Base-by-base conservation (phyloP, 2,888 invertebrate genomes). In the Papilio gigon region DNA sequence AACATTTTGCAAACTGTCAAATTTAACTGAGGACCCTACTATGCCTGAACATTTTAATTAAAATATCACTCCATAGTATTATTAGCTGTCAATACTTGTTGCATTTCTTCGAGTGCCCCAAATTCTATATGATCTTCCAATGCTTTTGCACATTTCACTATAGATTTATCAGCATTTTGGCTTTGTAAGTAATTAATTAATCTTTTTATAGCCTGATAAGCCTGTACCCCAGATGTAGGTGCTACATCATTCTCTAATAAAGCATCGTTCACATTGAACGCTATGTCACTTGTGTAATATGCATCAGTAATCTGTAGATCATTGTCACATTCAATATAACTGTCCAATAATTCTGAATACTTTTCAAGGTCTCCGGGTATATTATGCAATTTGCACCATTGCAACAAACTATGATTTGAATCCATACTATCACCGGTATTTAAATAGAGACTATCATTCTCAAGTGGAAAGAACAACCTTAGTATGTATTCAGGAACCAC, bases 161-260 rank as follows among this genome's bases (percentile, higher is more conserved):
- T 70, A 44, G 76, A 66, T 33, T 58, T 70, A 20, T 74, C 73
- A 27, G 79, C 79, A 70, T 71, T 71, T 61, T 81, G 77, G 22
- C 79, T 76, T 72, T 83, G 80, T 47, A 82, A 64, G 67, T 82
- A 82, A 9, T 77, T 76, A 22, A 80, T 71, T 25, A 83, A 75
- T 67, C 82, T 79, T 72, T 80, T 81, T 71, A 82, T 80, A 40
- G 83, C 83, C 72, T 82, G 80, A 66, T 78, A 81, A 17, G 82
- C 82, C 59, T 82, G 78, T 47, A 80, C 74, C 40, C 77, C 75
- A 12, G 80, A 79, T 30, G 74, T 72, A 17, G 77, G 33, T 42
- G 72, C 72, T 68, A 62, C 60, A 68, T 78, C 75, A 62, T 70
- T 71, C 33, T 50, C 37, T n/a, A 35, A 61, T 53, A 59, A 30